Evolutionary conservation across 2,888 invertebrate genomes (phyloP).

Genomic region (Nephrotoma flavescens): DNA sequence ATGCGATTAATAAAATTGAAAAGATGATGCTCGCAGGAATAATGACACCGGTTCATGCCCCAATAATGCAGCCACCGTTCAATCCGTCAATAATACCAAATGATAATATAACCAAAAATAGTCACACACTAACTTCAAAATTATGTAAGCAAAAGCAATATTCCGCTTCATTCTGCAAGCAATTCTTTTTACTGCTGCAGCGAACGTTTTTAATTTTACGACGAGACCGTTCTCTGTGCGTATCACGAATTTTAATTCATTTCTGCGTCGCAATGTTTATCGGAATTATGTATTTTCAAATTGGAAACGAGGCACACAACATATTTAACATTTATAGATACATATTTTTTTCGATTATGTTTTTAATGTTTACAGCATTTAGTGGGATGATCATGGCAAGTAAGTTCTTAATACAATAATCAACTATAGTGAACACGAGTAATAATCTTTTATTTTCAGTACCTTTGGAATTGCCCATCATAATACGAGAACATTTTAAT

Average conservation of each 20-base stretch:
- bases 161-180: slow-evolving; percentile 41
- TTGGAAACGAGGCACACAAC: slow-evolving; percentile 74
- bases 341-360: slow-evolving; percentile 83
- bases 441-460: slow-evolving; percentile 38
- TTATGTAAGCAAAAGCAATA: slow-evolving; percentile 32
- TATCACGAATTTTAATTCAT: slow-evolving; percentile 66
- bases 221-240: slow-evolving; percentile 58
- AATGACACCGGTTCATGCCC: slow-evolving; percentile 37
- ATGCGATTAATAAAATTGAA: slow-evolving; percentile 29
- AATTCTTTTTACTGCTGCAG: slow-evolving; percentile 43
- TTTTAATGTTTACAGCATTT: slow-evolving; percentile 88
- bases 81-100: slow-evolving; percentile 19
- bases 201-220: slow-evolving; percentile 47
- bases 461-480: slow-evolving; percentile 67
- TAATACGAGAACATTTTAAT: slow-evolving; percentile 73
- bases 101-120: neutral
- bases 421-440: neutral
- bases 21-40: slow-evolving; percentile 36
- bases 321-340: slow-evolving; percentile 76
- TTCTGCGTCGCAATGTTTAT: slow-evolving; percentile 64
- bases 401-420: slow-evolving; percentile 36
- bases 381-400: slow-evolving; percentile 80
- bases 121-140: slow-evolving; percentile 9
- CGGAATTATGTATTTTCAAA: slow-evolving; percentile 67
- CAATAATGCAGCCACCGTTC: slow-evolving; percentile 21